Conservation (phyloP, 2,888 invertebrate species). For the Ennomos quercinarius region DNA sequence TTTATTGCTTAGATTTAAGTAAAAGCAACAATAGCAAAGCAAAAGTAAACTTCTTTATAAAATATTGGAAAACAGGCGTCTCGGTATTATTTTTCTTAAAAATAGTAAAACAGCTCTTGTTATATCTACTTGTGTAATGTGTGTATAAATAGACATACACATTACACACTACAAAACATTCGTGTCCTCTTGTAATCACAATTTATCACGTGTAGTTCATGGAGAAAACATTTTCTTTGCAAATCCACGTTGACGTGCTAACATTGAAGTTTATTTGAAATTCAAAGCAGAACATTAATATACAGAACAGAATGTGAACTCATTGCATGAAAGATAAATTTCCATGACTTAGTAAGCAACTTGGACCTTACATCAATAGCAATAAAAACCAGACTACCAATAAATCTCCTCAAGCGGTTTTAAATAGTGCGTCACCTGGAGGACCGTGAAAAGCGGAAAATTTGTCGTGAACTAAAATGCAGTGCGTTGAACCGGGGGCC, state of each 20-base stretch:
- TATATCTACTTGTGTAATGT: no score
- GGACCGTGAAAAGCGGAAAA: constrained; percentile 73
- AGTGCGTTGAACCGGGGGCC: constrained; percentile 64
- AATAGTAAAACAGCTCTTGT: no score
- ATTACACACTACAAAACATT: constrained; percentile 6
- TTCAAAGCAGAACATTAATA: constrained; percentile 46
- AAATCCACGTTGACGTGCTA: constrained; percentile 43
- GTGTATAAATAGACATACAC: neutral
- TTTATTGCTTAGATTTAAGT: neutral
- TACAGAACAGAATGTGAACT: constrained; percentile 26
- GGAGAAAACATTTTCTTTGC: constrained; percentile 42
- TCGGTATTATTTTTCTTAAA: no score
- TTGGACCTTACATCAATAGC: constrained; percentile 14
- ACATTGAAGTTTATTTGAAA: constrained; percentile 51
- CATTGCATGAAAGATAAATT: constrained; percentile 30
- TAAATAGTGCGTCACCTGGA: constrained; percentile 47
- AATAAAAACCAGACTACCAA: constrained; percentile 40
- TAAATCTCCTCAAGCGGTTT: constrained; percentile 30
- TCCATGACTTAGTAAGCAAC: constrained; percentile 4
- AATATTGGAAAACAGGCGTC: no score
- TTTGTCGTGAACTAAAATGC: constrained; percentile 62
- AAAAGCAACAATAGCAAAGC: no score
- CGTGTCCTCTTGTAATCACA: constrained; percentile 47
- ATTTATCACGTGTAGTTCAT: constrained; percentile 57
- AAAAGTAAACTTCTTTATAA: no score